Conservation (phyloP, 2,797 vertebrate species). For the Sardinella longiceps region DNA sequence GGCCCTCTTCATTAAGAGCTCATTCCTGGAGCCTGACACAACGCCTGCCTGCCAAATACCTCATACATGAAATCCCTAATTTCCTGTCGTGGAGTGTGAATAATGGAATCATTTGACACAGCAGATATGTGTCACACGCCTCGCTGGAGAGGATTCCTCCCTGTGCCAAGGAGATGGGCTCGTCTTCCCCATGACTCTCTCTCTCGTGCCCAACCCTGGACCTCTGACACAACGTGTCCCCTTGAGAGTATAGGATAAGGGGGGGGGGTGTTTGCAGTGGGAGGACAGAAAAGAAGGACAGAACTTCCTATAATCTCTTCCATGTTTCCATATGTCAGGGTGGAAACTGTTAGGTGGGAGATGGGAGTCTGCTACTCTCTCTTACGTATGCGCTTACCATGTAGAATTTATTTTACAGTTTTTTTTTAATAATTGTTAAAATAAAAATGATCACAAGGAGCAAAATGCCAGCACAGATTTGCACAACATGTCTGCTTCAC, state of each 20-base stretch:
- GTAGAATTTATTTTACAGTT: no score
- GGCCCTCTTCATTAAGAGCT: conserved; percentile 39
- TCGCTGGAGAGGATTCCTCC: conserved; percentile 49
- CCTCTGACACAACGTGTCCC: conserved; percentile 3
- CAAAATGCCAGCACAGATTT: no score
- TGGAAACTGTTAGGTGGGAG: background rate
- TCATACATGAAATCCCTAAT: conserved; percentile 74
- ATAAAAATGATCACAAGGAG: no score
- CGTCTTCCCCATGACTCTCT: background rate
- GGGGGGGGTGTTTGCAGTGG: background rate
- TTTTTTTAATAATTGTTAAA: no score
- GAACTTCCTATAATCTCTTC: background rate
- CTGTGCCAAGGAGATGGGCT: conserved; percentile 22
- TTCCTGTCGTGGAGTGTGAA: conserved; percentile 73
- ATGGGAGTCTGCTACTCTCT: background rate
- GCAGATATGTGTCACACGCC: conserved; percentile 63
- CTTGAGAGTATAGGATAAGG: background rate
- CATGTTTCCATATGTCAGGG: background rate
- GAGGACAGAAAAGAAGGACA: background rate
- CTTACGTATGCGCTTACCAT: background rate
- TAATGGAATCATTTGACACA: conserved; percentile 75
- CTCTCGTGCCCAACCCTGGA: background rate
- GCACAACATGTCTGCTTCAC: no score
- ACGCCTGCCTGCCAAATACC: conserved; percentile 59
- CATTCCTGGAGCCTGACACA: conserved; percentile 42